phyloP scores from a whole-genome alignment of 2,888 invertebrate genomes.

The Exephanes ischioxanthus region DNA sequence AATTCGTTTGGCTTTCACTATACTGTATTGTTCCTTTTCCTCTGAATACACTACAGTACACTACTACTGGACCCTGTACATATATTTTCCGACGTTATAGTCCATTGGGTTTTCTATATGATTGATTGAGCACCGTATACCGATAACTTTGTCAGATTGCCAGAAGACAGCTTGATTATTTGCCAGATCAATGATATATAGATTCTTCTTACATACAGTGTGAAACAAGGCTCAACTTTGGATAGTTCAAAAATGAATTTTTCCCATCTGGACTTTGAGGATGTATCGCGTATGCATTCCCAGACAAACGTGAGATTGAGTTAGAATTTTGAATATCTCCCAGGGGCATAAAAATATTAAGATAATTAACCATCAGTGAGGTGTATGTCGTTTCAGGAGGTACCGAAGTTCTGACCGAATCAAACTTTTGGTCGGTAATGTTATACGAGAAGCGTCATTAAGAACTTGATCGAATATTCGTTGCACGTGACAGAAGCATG shows the following conservation, averaged over 20 bases:
- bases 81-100: conserved; percentile 13
- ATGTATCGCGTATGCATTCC: not conserved
- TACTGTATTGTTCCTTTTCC: conserved; percentile 61
- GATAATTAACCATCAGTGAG: not conserved
- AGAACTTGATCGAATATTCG: conserved; percentile 11
- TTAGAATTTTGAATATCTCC: not conserved
- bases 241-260: not conserved
- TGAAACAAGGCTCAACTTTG: not conserved
- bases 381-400: no score
- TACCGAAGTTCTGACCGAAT: no score
- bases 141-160: not conserved
- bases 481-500: conserved; percentile 69
- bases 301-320: not conserved
- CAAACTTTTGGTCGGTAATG: no score
- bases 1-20: conserved; percentile 76
- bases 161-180: not conserved
- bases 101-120: conserved; percentile 19
- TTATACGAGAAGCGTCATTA: not conserved
- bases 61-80: conserved; percentile 11
- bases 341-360: not conserved
- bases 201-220: not conserved
- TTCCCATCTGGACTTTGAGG: not conserved
- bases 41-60: conserved; percentile 61
- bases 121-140: conserved; percentile 26
- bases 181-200: not conserved